These are phyloP conservation scores for Bicyclus anynana DNA, from an alignment of 1,140 invertebrate genomes.

Conservation along the genomic window DNA sequence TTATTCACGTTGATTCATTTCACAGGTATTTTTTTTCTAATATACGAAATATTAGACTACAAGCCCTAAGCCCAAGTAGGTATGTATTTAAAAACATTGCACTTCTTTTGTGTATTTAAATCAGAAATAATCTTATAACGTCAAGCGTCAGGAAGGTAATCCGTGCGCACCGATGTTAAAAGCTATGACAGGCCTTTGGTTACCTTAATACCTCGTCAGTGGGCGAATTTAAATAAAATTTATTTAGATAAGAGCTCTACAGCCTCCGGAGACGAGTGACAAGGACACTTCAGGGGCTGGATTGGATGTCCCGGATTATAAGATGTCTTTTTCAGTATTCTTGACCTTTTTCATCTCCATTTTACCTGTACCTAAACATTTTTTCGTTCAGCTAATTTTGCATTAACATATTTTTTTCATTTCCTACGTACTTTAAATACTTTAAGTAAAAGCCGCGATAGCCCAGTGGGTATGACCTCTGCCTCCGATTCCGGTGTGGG, in stretches of 20 bases:
- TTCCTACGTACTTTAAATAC: too few relatives aligned
- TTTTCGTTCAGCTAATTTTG: too few relatives aligned
- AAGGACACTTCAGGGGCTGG: not conserved
- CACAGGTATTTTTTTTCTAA: too few relatives aligned
- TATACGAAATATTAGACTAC: too few relatives aligned
- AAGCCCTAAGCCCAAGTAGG: not conserved
- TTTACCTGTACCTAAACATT: too few relatives aligned
- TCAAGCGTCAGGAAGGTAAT: not conserved
- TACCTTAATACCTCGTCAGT: not conserved
- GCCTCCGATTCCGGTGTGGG: too few relatives aligned
- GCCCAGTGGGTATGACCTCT: too few relatives aligned
- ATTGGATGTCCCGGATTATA: not conserved
- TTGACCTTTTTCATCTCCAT: not conserved
- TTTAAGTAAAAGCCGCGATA: too few relatives aligned
- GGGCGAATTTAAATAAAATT: not conserved
- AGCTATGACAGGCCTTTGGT: not conserved
- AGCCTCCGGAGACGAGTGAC: not conserved
- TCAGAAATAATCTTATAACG: not conserved
- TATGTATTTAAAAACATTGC: not conserved
- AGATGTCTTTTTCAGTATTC: not conserved
- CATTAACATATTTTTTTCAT: too few relatives aligned
- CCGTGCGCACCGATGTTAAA: not conserved
- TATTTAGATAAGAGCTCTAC: not conserved
- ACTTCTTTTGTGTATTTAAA: not conserved
- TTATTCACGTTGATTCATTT: too few relatives aligned